These are phyloP conservation scores for Geotrupes spiniger DNA, from an alignment of 2,888 invertebrate genomes.

Conservation along the genomic window DNA sequence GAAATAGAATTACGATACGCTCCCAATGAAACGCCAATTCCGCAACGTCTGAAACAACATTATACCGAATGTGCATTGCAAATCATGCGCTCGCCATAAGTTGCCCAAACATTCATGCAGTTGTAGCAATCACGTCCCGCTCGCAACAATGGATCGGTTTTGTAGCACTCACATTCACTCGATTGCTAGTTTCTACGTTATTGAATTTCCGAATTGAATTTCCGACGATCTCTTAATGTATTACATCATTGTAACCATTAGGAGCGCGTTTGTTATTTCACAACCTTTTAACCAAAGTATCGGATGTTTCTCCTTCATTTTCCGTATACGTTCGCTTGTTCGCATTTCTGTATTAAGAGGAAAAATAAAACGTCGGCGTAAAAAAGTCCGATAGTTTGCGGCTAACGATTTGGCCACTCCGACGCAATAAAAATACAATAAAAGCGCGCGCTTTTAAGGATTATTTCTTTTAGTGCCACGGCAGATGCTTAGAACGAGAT, in stretches of 20 bases:
- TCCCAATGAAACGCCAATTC: conserved; percentile 29
- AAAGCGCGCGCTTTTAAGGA: too few species aligned
- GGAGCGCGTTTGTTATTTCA: conserved; percentile 21
- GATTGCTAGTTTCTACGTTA: conserved; percentile 17
- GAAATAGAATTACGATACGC: conserved; percentile 24
- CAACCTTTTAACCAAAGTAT: conserved; percentile 19
- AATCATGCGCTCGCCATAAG: conserved; percentile 9
- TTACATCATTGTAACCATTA: conserved; percentile 23
- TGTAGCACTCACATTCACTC: conserved; percentile 7
- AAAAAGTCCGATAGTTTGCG: conserved; percentile 5
- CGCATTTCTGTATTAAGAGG: conserved; percentile 9
- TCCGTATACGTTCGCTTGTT: conserved; percentile 1
- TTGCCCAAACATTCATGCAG: conserved; percentile 2
- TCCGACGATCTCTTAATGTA: conserved; percentile 26
- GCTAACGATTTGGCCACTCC: too few species aligned
- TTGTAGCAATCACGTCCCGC: conserved; percentile 8
- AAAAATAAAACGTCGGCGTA: background rate
- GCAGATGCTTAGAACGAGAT: too few species aligned
- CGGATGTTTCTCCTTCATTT: conserved; percentile 14
- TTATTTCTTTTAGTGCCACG: too few species aligned
- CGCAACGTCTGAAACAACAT: conserved; percentile 30
- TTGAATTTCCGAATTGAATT: conserved; percentile 30
- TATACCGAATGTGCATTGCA: conserved; percentile 26
- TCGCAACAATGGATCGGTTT: conserved; percentile 8
- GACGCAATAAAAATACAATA: too few species aligned